Evolutionary conservation across 2,113 vertebrate genomes (phyloP), one percentile per base, ranked within the genome.

Genomic region (Columba janthina): DNA sequence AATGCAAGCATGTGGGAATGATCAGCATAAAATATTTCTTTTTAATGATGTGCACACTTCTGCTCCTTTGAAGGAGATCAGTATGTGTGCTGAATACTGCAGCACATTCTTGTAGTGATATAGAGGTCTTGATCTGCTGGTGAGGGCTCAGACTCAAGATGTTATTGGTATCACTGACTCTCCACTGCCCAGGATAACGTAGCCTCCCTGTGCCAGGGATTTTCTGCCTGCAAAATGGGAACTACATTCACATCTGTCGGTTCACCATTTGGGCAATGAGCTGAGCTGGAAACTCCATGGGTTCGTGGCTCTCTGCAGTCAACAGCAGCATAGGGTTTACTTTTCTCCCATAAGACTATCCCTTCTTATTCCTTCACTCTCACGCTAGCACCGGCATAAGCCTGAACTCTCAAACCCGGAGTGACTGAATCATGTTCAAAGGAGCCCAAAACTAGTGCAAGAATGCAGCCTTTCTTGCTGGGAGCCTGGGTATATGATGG

Each of bases 1-100:
- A 92, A 77, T 93, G 74, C 28, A 64, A 60, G 77, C 86, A 94
- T 89, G 77, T 95, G 94, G 95, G 90, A 96, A 94, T 84, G 70
- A 96, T 96, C 92, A 94, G 83, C 54, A 82, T 92, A 90, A 96
- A 95, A 94, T 88, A 96, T 81, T 92, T 97, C 76, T 66, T 90
- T 91, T 84, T 92, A 95, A 93, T 83, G 90, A 93, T 83, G 85
- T 86, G 79, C 90, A 88, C 94, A 44, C 93, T 94, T 92, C 87
- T 96, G 51, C 38, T 95, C 75, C 94, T 94, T 83, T 84, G 90
- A 93, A 92, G 29, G 61, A 91, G 74, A 88, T 28, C 88, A 95
- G 19, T 46, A 84, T 61, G 70, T 86, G 85, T 65, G 40, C 61
- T 38, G 86, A 93, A 89, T 90, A 46, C 79, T 72, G 72, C 48